These are phyloP conservation scores for Plagiodera versicolora DNA, from an alignment of 2,888 invertebrate genomes.

Conservation along the genomic window DNA sequence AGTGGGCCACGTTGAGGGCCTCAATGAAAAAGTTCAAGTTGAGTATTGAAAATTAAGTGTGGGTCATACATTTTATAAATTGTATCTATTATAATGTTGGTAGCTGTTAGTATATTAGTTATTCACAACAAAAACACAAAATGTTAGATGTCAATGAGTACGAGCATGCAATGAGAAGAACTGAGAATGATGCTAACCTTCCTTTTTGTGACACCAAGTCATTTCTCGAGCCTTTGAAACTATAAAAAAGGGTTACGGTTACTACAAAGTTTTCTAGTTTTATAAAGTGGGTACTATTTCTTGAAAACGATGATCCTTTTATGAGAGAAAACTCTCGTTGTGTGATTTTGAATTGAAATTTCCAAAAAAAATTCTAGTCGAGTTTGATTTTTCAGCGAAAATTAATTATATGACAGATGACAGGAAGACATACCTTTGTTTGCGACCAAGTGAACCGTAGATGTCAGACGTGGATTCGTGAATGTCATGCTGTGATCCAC, in stretches of 20 bases:
- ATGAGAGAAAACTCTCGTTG: too few relatives aligned
- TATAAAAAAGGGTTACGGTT: slow-evolving; percentile 48
- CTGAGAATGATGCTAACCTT: slow-evolving; percentile 52
- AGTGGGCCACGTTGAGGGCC: too few relatives aligned
- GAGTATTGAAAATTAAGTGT: too few relatives aligned
- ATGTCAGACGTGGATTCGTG: slow-evolving; percentile 74
- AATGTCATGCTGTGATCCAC: slow-evolving; percentile 76
- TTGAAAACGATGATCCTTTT: too few relatives aligned
- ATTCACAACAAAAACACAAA: slow-evolving; percentile 14
- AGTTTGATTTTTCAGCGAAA: neutral
- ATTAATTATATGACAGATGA: slow-evolving; percentile 4
- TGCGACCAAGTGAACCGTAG: slow-evolving; percentile 67
- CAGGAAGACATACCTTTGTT: slow-evolving; percentile 71
- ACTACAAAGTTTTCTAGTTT: slow-evolving; percentile 31
- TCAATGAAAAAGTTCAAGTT: neutral
- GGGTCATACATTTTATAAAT: too few relatives aligned
- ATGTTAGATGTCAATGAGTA: slow-evolving; percentile 22
- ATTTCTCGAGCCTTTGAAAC: slow-evolving; percentile 67
- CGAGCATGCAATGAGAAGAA: neutral
- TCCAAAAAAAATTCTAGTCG: too few relatives aligned
- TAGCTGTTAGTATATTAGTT: slow-evolving; percentile 20
- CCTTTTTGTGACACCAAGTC: slow-evolving; percentile 54
- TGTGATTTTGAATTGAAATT: too few relatives aligned
- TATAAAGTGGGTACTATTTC: too few relatives aligned
- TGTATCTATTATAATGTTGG: slow-evolving; percentile 16